Evolutionary conservation across 1,140 invertebrate genomes (phyloP), one percentile per base, ranked within the genome.

Genomic region (Lineus longissimus): DNA sequence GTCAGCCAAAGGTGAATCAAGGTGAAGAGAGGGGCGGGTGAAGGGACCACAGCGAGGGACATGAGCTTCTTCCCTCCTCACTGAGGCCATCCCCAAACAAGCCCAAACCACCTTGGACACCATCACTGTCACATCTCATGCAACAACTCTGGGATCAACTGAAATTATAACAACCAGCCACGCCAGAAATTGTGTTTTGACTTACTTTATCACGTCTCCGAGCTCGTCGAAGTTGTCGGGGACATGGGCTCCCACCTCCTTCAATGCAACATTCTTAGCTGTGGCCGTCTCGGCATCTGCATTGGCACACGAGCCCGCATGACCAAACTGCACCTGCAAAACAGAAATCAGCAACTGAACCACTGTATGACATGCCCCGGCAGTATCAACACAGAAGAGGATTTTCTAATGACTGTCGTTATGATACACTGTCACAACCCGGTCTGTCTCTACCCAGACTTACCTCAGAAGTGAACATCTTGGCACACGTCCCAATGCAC

Each of bases 221-320:
- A 99, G 85, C 59, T 88, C 90, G 80, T 99, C 96, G 79, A 99
- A 99, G 4, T 92, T 94, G 2, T 87, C 85, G 0, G 97, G 97
- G 2, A 99, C 96, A 70, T 87, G 84, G 7, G 93, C 96, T 0
- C 96, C 96, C 55, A 89, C 90, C 1, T 85, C 85, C 64, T 86
- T 84, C 1, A 99, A 83, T 0, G 92, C 90, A 36, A 86, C 86
- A 78, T 99, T 99, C 83, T 99, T 99, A 0, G 91, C 87, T 0
- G 87, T 86, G 0, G 97, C 96, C 7, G 96, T 98, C 84, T 99
- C 97, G n/a, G 88, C 78, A 41, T 93, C 90, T 4, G 92, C 95
- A 75, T 98, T 94, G 6, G 97, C 97, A 76, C 95, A 97, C 2
- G 96, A 95, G 15, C 97, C 97, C 70, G 97, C 97, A 84, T 99